These are phyloP conservation scores for Capra hircus DNA, from an alignment of 2,113 vertebrate species.

Conservation along the genomic window DNA sequence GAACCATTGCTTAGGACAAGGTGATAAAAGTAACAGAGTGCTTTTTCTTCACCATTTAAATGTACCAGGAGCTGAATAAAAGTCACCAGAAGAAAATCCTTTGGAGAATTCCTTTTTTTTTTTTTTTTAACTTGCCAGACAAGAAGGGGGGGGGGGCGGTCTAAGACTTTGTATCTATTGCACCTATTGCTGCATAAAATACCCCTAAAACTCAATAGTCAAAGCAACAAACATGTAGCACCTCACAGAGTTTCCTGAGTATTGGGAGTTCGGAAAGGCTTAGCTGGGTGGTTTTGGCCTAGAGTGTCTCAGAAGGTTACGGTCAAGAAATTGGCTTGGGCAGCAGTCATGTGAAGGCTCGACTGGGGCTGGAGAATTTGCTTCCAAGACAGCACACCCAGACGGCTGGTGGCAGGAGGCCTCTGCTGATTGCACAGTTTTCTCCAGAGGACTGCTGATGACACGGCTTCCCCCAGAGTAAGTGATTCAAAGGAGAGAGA, in stretches of 20 bases:
- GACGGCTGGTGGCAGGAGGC: neutral
- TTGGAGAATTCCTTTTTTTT: neutral
- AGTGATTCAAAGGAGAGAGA: neutral
- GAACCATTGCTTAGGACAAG: neutral
- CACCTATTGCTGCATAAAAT: neutral
- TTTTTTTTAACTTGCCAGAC: neutral
- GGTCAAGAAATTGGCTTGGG: rapidly evolving
- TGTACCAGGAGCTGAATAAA: neutral
- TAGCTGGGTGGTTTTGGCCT: neutral
- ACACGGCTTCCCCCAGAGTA: neutral
- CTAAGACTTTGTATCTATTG: neutral
- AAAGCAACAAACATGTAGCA: neutral
- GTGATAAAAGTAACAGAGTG: neutral
- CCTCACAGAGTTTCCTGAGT: neutral
- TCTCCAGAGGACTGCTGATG: neutral
- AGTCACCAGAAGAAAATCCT: neutral
- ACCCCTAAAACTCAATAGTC: neutral
- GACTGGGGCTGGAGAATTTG: neutral
- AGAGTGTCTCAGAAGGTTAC: neutral
- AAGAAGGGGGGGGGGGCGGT: too few relatives aligned
- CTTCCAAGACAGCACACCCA: neutral
- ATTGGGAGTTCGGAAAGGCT: neutral
- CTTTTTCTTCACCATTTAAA: neutral
- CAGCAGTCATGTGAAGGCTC: neutral
- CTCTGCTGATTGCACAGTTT: neutral